Base-by-base conservation (phyloP, 2,797 vertebrate genomes). In the Coluber constrictor region DNA sequence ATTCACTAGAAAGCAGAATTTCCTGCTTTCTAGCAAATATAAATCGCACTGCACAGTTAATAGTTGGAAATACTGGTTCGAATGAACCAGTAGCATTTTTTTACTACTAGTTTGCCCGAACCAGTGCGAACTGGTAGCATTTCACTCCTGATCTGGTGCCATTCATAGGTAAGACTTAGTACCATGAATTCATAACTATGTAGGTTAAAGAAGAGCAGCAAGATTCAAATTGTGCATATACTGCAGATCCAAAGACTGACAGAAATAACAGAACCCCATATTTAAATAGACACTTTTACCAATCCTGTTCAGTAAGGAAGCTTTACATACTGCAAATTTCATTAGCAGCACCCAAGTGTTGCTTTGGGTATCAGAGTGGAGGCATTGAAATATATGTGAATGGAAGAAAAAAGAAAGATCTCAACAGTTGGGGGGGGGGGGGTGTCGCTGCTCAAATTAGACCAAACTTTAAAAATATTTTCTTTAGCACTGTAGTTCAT, bases 311-410 rank as follows among this genome's bases (percentile, higher is more conserved):
- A 96, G 97, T 96, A 93, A 96, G 97, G 97, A 95, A 96, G 96
- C 96, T 96, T 95, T 94, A 96, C 97, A 98, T 96, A 96, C 56
- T 96, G 96, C 95, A 47, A 96, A 96, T 97, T 98, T 98, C 97
- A 97, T 97, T 97, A 97, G 97, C 97, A 97, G 97, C 96, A 97
- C 95, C 96, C 54, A 96, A 97, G 96, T 96, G 98, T 98, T 98
- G 98, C 97, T 97, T 98, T 98, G 98, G 98, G 97, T 96, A 98
- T 97, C 94, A 0, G 95, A 87, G 96, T 96, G 93, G 95, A 96
- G 94, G 96, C 95, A 96, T 94, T 94, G 90, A 96, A 95, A 96
- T 91, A 97, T 94, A 96, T 96, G 96, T 94, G 95, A 96, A 96
- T 93, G 97, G 94, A 96, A 91, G 90, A 87, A 96, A 95, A 93